Evolutionary conservation across 1,140 invertebrate species (phyloP).

Genomic region (Drosophila simulans): DNA sequence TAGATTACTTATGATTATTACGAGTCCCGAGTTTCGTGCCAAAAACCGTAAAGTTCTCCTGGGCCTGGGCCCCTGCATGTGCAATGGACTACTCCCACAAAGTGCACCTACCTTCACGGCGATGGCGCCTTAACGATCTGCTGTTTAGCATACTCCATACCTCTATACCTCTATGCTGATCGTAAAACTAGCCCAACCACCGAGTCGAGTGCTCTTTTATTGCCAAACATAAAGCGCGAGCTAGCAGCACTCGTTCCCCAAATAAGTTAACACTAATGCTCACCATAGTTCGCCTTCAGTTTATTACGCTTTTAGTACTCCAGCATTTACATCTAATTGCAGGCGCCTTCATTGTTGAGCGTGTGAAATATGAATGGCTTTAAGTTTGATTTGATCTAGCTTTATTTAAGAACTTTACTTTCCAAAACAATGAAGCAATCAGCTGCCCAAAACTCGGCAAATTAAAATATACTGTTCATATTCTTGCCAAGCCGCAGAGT

Average conservation of each 20-base stretch:
- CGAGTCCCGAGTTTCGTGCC: conserved; percentile 43
- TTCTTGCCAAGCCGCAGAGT: conserved; percentile 1
- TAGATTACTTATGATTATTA: conserved; percentile 78
- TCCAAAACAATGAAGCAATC: neutral
- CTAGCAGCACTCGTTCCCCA: conserved; percentile 6
- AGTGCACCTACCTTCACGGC: conserved; percentile 23
- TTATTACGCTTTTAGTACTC: conserved; percentile 15
- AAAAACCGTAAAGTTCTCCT: conserved; percentile 44
- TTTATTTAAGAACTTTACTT: neutral
- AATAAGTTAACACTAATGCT: conserved; percentile 36
- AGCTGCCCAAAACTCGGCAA: neutral
- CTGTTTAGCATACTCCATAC: conserved; percentile 28
- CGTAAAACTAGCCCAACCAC: conserved; percentile 17
- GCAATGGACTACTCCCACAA: conserved; percentile 51
- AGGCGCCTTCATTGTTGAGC: neutral
- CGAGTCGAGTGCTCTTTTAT: conserved; percentile 33
- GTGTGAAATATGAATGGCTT: neutral
- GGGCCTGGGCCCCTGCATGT: conserved; percentile 33
- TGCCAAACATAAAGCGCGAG: conserved; percentile 22
- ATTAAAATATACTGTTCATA: neutral
- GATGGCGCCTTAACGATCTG: conserved; percentile 38
- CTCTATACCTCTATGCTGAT: conserved; percentile 28
- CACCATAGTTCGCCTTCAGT: conserved; percentile 3
- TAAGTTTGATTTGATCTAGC: neutral
- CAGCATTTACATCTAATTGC: conserved; percentile 2